Percentiles rank a stretch among this genome's conserved stretches.
phyloP scores from a whole-genome alignment of 2,888 invertebrate genomes.

The Rhingia campestris region DNA sequence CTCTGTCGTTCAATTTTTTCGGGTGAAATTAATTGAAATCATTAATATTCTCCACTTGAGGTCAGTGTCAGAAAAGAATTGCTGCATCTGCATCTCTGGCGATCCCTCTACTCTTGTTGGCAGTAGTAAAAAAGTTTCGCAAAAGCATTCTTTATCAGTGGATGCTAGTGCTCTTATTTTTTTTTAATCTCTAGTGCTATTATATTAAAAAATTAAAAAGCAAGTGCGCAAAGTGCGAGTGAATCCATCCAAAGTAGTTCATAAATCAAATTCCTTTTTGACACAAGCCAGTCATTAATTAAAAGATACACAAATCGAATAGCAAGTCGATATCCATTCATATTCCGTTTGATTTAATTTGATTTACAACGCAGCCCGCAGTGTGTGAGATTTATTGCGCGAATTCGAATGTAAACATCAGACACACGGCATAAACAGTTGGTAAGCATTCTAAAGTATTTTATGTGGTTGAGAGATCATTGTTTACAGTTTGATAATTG shows the following conservation, averaged over 20 bases:
- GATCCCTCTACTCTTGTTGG: background rate
- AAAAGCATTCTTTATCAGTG: constrained; percentile 23
- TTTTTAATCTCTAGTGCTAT: constrained; percentile 3
- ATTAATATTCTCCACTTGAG: background rate
- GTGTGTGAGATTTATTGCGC: constrained; percentile 25
- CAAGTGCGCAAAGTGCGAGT: constrained; percentile 27
- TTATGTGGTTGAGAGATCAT: constrained; percentile 10
- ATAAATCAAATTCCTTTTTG: constrained; percentile 56
- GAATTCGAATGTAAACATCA: constrained; percentile 41
- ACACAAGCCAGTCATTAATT: constrained; percentile 55
- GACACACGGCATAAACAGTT: background rate
- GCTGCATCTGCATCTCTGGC: no score
- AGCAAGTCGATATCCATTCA: constrained; percentile 45
- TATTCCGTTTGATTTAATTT: constrained; percentile 25
- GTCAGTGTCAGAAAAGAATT: constrained; percentile 1
- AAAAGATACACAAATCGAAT: constrained; percentile 44
- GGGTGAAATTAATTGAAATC: background rate
- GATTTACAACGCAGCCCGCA: background rate
- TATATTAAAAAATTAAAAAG: constrained; percentile 22
- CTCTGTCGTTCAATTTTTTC: constrained; percentile 12
- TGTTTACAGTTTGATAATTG: constrained; percentile 59
- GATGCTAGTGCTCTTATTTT: constrained; percentile 8
- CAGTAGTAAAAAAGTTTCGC: background rate
- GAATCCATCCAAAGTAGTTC: constrained; percentile 41
- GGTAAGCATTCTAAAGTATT: constrained; percentile 18